Conservation (phyloP, 2,797 vertebrate species). For the Limnodromus scolopaceus region DNA sequence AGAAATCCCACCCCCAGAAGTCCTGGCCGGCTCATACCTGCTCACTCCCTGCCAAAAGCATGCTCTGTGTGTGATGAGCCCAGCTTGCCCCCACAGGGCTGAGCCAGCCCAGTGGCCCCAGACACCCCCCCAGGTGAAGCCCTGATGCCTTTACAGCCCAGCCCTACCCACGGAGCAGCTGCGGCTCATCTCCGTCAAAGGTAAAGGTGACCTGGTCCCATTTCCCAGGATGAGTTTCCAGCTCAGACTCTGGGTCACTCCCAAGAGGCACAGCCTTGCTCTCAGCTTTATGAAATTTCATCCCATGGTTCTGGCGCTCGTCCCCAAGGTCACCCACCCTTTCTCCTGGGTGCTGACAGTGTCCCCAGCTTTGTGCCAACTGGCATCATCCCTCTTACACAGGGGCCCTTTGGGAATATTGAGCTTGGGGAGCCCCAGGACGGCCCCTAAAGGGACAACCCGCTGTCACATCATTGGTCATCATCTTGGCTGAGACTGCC, state of each 20-base stretch:
- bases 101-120: rapidly evolving
- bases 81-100: not conserved
- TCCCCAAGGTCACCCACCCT: conserved; percentile 7
- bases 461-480: rapidly evolving
- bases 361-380: not conserved
- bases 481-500: not conserved
- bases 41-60: not conserved
- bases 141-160: too few relatives aligned
- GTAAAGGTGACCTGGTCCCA: not conserved
- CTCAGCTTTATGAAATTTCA: conserved; percentile 8
- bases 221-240: not conserved
- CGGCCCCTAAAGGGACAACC: rapidly evolving
- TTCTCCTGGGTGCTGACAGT: not conserved
- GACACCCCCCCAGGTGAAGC: not conserved
- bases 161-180: too few relatives aligned
- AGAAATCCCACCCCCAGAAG: not conserved
- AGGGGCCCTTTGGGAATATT: rapidly evolving
- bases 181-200: not conserved
- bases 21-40: not conserved
- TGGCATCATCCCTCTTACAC: not conserved
- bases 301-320: rapidly evolving
- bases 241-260: not conserved
- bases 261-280: not conserved
- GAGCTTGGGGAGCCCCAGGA: not conserved
- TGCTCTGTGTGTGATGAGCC: not conserved